Conservation (phyloP, 2,888 invertebrate genomes). For the Chesias legatella region DNA sequence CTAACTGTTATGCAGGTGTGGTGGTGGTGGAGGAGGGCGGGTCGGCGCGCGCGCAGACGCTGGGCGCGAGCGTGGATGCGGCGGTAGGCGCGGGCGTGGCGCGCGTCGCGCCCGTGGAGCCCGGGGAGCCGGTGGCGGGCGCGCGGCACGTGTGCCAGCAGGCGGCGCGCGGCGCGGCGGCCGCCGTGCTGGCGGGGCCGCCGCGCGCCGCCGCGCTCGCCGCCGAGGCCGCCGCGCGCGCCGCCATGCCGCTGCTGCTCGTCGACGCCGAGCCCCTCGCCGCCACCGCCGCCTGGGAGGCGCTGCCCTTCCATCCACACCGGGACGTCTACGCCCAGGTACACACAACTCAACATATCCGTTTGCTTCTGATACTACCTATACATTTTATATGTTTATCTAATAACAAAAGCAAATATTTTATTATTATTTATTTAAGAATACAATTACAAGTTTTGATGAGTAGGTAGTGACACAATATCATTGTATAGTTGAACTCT, state of each 20-base stretch:
- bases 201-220: constrained; percentile 37
- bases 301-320: constrained; percentile 52
- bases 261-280: constrained; percentile 39
- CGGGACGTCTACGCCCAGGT: constrained; percentile 46
- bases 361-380: no score
- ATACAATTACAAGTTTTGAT: no score
- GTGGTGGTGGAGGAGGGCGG: constrained; percentile 36
- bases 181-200: constrained; percentile 32
- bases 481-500: no score
- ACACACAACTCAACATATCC: no score
- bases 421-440: no score
- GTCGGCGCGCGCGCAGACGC: constrained; percentile 79
- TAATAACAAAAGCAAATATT: no score
- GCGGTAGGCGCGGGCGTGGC: constrained; percentile 47
- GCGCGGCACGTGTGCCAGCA: constrained; percentile 32
- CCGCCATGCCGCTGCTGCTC: constrained; percentile 51
- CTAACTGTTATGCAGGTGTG: no score
- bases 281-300: constrained; percentile 40
- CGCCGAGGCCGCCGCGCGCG: constrained; percentile 51
- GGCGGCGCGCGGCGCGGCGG: constrained; percentile 23
- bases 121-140: constrained; percentile 33
- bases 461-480: no score
- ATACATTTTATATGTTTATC: no score
- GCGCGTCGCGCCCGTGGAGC: constrained; percentile 10
- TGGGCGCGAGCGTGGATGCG: constrained; percentile 83